Conservation (phyloP, 2,888 invertebrate species). For the Watsonalla cultraria region DNA sequence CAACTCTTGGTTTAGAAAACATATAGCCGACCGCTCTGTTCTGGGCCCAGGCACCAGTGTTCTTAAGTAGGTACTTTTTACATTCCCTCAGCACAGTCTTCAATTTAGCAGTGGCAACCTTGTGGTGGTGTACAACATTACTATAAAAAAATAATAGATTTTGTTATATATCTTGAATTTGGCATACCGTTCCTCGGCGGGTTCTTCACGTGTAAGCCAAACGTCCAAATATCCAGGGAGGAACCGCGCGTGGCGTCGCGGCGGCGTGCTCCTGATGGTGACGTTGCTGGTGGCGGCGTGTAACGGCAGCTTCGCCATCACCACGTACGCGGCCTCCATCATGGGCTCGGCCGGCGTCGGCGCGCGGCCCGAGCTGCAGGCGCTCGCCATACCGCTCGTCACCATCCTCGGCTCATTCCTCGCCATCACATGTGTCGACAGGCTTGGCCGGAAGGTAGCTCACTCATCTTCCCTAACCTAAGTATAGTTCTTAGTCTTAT, state of each 20-base stretch:
- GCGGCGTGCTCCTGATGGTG: slow-evolving; percentile 31
- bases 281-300: slow-evolving; percentile 27
- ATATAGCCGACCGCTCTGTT: no score
- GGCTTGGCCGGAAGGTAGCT: slow-evolving; percentile 52
- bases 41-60: no score
- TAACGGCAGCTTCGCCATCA: slow-evolving; percentile 49
- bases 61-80: no score
- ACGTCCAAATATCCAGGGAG: slow-evolving; percentile 32
- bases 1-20: background rate
- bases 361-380: slow-evolving; percentile 49
- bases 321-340: slow-evolving; percentile 48
- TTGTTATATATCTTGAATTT: no score
- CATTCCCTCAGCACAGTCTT: no score
- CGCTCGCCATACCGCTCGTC: slow-evolving; percentile 51
- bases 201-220: no score
- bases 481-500: no score
- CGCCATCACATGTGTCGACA: slow-evolving; percentile 51
- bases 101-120: no score
- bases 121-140: no score
- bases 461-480: no score
- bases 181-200: no score
- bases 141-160: no score
- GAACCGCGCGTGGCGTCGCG: slow-evolving; percentile 43
- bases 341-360: slow-evolving; percentile 46
- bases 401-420: slow-evolving; percentile 50